These are phyloP conservation scores for Pygocentrus nattereri DNA, from an alignment of 2,797 vertebrate species.

Conservation along the genomic window DNA sequence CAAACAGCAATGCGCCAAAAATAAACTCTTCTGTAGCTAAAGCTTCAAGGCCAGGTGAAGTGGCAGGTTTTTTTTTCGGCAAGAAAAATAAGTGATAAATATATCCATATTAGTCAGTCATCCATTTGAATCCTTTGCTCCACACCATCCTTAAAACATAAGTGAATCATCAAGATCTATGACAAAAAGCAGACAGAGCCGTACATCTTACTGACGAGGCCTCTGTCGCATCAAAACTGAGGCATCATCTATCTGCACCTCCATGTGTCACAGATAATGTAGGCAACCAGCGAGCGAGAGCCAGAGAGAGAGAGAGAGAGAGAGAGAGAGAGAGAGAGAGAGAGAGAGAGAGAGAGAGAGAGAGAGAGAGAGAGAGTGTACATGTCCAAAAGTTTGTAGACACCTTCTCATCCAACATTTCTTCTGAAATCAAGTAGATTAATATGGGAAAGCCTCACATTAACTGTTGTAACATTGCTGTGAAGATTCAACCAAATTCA, in stretches of 20 bases:
- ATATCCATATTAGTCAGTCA: background rate
- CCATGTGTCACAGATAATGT: conserved; percentile 33
- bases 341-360: background rate
- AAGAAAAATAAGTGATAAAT: background rate
- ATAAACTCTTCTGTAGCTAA: background rate
- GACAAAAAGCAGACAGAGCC: background rate
- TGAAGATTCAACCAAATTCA: background rate
- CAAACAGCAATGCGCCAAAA: background rate
- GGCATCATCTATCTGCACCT: conserved; percentile 30
- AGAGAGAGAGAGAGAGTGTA: background rate
- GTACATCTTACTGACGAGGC: conserved; percentile 9
- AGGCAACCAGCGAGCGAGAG: background rate
- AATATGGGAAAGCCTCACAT: background rate
- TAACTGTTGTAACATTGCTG: background rate
- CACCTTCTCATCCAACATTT: background rate
- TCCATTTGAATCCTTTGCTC: background rate
- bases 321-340: background rate
- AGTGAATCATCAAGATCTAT: conserved; percentile 5
- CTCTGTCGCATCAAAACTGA: conserved; percentile 14
- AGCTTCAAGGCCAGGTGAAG: background rate
- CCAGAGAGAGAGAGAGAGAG: background rate
- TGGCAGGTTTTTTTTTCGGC: background rate
- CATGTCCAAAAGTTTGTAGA: background rate
- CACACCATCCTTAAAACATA: background rate
- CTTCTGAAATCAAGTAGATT: background rate